phyloP scores from a whole-genome alignment of 1,140 invertebrate genomes.

The Drosophila kepulauana region DNA sequence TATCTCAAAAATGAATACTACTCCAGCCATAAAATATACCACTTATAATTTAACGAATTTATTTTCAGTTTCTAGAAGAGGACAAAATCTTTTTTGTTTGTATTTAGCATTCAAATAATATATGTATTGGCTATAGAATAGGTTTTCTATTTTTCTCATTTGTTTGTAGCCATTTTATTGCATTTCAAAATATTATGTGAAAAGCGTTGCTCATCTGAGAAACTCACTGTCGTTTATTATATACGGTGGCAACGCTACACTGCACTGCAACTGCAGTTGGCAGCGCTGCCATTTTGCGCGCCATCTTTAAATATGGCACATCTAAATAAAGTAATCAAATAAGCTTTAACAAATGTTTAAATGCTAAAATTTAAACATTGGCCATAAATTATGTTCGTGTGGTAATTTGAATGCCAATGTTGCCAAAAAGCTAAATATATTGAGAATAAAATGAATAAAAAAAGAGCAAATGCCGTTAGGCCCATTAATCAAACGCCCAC shows the following conservation, averaged over 20 bases:
- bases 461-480: neutral
- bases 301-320: neutral
- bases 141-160: neutral
- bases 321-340: neutral
- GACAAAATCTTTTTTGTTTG: too few species aligned
- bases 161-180: too few species aligned
- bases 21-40: too few species aligned
- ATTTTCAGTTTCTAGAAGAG: too few species aligned
- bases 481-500: constrained; percentile 70
- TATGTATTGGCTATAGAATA: too few species aligned
- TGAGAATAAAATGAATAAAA: neutral
- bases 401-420: constrained; percentile 32
- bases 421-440: constrained; percentile 4
- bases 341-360: constrained; percentile 2
- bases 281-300: constrained; percentile 13
- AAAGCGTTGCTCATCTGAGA: constrained; percentile 14
- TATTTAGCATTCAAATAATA: too few species aligned
- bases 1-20: too few species aligned
- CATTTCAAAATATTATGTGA: too few species aligned
- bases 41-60: too few species aligned
- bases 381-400: constrained; percentile 13
- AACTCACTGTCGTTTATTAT: neutral
- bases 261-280: neutral
- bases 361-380: neutral
- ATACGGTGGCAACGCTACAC: constrained; percentile 18